Base-by-base conservation (phyloP, 2,888 invertebrate species). In the Eilema griseolum region DNA sequence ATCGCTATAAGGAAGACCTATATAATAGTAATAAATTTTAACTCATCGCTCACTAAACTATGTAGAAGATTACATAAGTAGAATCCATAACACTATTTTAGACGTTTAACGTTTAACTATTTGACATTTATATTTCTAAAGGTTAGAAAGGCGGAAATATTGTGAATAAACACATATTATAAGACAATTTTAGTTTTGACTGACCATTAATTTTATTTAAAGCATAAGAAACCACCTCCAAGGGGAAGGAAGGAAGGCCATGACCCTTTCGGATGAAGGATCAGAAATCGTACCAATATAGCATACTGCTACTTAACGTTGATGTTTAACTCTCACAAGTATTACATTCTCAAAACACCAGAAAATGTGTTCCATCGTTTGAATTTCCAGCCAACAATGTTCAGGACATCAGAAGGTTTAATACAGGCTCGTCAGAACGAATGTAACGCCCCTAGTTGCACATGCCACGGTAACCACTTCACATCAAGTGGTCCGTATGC, bases 101-200 rank as follows among this genome's bases (percentile, higher is more conserved):
- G 46, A 46, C 46, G 5, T 46, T n/a, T n/a, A n/a, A n/a, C n/a
- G n/a, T n/a, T n/a, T 46, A 46, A 46, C 46, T 46, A 52, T 52
- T 52, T 52, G 52, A 52, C 52, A 52, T 52, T 52, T 52, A 52
- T 52, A n/a, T 52, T 52, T 10, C n/a, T n/a, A 52, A n/a, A n/a
- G 52, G n/a, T 52, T 52, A 52, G n/a, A 0, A 46, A 46, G 46
- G 46, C 52, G 52, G 52, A 52, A 52, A 52, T 52, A n/a, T n/a
- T 52, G n/a, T 52, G 52, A 52, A 46, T 5, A 20, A 52, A 52
- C 52, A 10, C 14, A 46, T 10, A 10, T n/a, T 52, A 52, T n/a
- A 52, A 52, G 8, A 52, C 10, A 2, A 52, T n/a, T 52, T n/a
- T 16, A 10, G 52, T n/a, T 52, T 52, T 52, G 20, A 46, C 20